phyloP scores from a whole-genome alignment of 2,113 vertebrate species.

The Suricata suricatta region DNA sequence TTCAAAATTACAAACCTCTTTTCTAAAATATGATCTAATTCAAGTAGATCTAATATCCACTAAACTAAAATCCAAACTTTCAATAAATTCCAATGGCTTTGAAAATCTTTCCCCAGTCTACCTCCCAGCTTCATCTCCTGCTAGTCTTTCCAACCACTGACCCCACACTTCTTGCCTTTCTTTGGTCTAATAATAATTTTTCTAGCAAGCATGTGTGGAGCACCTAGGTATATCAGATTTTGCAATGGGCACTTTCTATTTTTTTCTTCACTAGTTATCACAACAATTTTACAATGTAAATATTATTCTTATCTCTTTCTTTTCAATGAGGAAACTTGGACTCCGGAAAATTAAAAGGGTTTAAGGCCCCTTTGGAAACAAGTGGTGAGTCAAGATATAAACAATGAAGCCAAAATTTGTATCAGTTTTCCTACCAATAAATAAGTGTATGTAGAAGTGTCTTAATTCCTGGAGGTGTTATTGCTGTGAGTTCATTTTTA shows the following conservation, averaged over 20 bases:
- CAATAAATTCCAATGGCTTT: not conserved
- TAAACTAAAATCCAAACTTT: not conserved
- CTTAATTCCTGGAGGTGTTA: not conserved
- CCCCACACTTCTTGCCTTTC: not conserved
- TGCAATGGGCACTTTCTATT: not conserved
- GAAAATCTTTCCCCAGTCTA: not conserved
- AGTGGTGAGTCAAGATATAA: not conserved
- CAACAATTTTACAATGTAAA: not conserved
- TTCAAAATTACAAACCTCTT: not conserved
- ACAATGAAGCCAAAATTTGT: not conserved
- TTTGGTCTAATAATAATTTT: not conserved
- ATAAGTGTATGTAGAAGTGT: not conserved
- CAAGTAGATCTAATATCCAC: not conserved
- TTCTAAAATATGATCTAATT: not conserved
- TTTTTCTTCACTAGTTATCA: not conserved
- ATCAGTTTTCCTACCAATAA: not conserved
- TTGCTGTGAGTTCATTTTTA: not conserved
- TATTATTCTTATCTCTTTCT: not conserved
- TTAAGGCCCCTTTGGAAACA: not conserved
- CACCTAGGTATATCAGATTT: not conserved
- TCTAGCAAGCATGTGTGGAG: not conserved
- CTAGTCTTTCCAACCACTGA: not conserved
- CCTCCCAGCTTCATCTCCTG: not conserved
- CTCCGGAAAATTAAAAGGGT: not conserved
- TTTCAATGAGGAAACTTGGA: not conserved